These are phyloP conservation scores for Drosophila albomicans DNA, from an alignment of 1,140 invertebrate genomes.

Conservation along the genomic window DNA sequence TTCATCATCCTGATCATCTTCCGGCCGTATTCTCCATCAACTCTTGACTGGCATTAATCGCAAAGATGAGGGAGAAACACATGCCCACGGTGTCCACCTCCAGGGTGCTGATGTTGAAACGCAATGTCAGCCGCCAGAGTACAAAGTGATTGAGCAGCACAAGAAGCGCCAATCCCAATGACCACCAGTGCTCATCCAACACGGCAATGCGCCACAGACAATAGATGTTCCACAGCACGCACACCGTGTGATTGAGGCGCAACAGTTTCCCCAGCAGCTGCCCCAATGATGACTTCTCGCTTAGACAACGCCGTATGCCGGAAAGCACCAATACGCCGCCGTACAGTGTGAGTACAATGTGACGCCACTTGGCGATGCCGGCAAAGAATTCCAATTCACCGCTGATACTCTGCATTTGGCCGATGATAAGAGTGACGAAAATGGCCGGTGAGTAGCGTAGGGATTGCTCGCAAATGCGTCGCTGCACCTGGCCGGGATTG, in stretches of 20 bases:
- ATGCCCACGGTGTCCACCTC: conserved; percentile 71
- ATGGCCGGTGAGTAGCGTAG: conserved; percentile 58
- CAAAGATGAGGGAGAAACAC: conserved; percentile 70
- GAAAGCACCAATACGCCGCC: conserved; percentile 34
- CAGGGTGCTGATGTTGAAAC: conserved; percentile 59
- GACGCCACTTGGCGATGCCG: conserved; percentile 46
- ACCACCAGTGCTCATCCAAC: conserved; percentile 63
- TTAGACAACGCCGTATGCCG: conserved; percentile 37
- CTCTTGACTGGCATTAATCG: conserved; percentile 67
- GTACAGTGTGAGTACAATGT: conserved; percentile 49
- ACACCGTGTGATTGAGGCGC: conserved; percentile 40
- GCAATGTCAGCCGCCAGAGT: conserved; percentile 61
- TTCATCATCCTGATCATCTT: not conserved
- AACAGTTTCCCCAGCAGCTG: conserved; percentile 22
- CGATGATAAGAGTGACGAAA: conserved; percentile 64
- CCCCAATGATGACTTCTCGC: conserved; percentile 18
- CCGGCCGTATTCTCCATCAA: conserved; percentile 26
- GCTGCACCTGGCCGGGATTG: conserved; percentile 64
- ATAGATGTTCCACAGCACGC: conserved; percentile 65
- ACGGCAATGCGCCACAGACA: conserved; percentile 61
- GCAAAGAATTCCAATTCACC: not conserved
- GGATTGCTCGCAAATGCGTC: conserved; percentile 60
- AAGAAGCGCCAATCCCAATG: conserved; percentile 54
- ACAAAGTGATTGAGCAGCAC: conserved; percentile 71
- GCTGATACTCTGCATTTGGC: conserved; percentile 48